These are phyloP conservation scores for Tenodera sinensis DNA, from an alignment of 2,888 invertebrate genomes.

Conservation along the genomic window DNA sequence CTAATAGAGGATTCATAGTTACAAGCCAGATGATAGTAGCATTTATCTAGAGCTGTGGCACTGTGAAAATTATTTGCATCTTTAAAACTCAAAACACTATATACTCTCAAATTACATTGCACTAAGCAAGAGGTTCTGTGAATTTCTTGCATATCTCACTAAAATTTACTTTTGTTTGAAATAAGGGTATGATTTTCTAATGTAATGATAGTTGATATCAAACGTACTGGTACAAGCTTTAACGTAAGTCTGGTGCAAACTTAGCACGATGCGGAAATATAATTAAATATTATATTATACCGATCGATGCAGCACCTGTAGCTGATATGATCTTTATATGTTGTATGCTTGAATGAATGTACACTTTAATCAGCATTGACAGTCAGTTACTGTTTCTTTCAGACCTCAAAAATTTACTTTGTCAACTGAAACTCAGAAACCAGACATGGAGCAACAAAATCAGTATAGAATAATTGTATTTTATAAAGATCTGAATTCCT, in stretches of 20 bases:
- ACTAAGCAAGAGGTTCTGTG: neutral
- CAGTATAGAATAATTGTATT: no score
- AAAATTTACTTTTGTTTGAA: neutral
- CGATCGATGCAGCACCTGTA: conserved; percentile 10
- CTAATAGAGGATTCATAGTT: neutral
- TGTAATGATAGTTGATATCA: conserved; percentile 21
- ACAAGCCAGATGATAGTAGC: neutral
- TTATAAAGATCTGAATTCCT: no score
- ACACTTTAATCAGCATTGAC: neutral
- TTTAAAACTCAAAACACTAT: neutral
- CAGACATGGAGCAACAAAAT: no score
- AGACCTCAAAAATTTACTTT: no score
- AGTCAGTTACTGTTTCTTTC: no score
- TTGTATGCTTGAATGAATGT: neutral
- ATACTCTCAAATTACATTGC: neutral
- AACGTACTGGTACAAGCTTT: conserved; percentile 22
- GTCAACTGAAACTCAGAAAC: no score
- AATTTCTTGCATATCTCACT: neutral
- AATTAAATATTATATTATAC: neutral
- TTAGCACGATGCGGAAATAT: conserved; percentile 3
- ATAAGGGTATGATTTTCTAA: neutral
- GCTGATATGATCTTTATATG: conserved; percentile 7
- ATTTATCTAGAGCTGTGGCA: neutral
- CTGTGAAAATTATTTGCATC: neutral
- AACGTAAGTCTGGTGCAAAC: conserved; percentile 14